phyloP scores from a whole-genome alignment of 2,113 vertebrate genomes.

The Tetrax tetrax region DNA sequence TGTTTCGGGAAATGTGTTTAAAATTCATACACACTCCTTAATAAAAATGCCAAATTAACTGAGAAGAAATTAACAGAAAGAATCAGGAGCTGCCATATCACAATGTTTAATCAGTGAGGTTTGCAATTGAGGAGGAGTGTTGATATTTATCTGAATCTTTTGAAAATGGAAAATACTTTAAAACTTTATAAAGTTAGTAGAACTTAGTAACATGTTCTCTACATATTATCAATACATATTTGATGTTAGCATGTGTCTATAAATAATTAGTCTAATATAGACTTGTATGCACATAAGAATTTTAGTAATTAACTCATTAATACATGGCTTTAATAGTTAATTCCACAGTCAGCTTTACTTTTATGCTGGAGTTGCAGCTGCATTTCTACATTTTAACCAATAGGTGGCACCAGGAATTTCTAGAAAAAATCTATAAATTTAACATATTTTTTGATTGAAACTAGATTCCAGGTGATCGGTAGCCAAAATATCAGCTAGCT shows the following conservation, averaged over 20 bases:
- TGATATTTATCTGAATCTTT: background rate
- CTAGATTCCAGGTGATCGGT: background rate
- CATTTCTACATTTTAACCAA: background rate
- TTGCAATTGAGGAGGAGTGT: background rate
- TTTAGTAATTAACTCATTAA: background rate
- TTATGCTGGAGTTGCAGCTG: background rate
- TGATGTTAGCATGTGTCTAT: background rate
- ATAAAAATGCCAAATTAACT: background rate
- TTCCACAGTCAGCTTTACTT: background rate
- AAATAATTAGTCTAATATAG: background rate
- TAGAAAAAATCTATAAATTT: background rate
- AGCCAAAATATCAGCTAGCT: background rate
- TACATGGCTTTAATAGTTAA: background rate
- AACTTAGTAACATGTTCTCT: background rate
- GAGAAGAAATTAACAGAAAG: background rate
- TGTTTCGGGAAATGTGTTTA: background rate
- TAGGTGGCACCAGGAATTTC: conserved; percentile 53
- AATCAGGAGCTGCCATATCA: background rate
- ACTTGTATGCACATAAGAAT: rapidly evolving
- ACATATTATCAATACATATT: background rate
- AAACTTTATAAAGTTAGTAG: background rate
- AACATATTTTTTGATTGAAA: background rate
- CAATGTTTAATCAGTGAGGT: background rate
- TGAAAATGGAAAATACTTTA: background rate
- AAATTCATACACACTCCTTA: background rate